Conservation (phyloP, 2,797 vertebrate genomes). For the Urocyon cinereoargenteus region DNA sequence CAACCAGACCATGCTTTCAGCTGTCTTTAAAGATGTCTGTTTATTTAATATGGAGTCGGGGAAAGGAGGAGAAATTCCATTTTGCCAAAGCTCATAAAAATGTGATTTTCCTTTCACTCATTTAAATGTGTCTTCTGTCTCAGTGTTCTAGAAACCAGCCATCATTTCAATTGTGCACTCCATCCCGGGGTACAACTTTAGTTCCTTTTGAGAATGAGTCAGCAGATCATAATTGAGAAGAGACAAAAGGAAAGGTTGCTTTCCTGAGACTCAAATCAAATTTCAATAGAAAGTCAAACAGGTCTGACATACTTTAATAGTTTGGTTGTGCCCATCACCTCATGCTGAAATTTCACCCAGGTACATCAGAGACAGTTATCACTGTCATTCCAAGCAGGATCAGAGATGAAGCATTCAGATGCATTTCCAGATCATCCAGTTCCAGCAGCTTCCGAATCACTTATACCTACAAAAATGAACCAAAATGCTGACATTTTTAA, state of each 20-base stretch:
- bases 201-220: constrained; percentile 70
- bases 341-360: background rate
- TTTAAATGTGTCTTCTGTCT: background rate
- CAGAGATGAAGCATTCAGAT: background rate
- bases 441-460: background rate
- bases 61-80: background rate
- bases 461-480: background rate
- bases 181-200: background rate
- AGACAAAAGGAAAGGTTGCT: constrained; percentile 48
- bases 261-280: constrained; percentile 45
- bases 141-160: background rate
- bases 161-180: background rate
- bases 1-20: background rate
- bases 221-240: constrained; percentile 41
- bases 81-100: constrained; percentile 12
- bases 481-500: background rate
- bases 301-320: background rate
- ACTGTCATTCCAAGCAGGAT: background rate
- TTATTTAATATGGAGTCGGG: background rate
- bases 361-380: background rate
- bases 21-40: background rate
- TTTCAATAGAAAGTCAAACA: constrained; percentile 62
- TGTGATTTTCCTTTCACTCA: background rate
- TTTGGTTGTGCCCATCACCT: background rate
- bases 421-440: background rate